Evolutionary conservation across 2,113 vertebrate genomes (phyloP), one percentile per base, ranked within the genome.

Genomic region (Menidia beryllina): DNA sequence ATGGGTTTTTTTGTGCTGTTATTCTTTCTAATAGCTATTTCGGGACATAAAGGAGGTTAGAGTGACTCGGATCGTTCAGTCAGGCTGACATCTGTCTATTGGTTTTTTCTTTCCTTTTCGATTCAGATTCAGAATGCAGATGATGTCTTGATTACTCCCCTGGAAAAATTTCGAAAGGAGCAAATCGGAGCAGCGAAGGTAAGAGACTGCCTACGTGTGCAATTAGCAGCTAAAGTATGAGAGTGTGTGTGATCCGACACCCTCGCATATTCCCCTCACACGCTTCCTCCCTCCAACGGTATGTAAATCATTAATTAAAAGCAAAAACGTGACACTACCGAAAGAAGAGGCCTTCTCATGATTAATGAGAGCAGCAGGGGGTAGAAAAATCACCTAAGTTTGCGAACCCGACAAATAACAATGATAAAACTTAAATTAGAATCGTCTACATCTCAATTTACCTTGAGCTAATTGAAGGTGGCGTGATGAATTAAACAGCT

Each of bases 131-230:
- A 99, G 91, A 98, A 98, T 43, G 97, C 97, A 21, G 96, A 98
- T 61, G 97, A 99, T 78, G 97, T 98, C 70, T 89, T 98, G 91
- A 99, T 99, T 91, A 95, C 96, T 5, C 97, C 97, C 0, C 86
- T 99, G 93, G 97, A 99, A 91, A 98, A 95, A 76, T 99, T 99
- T 82, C 94, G 97, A 9, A 98, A 96, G 89, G 97, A 98, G 71
- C 97, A 99, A 92, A 98, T 98, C 21, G 97, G 96, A 20, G 97
- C 95, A n/a, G 96, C 96, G 19, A 99, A 98, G 94, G 97, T 98
- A 95, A 95, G 96, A 95, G 49, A 71, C 56, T 53, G 38, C 75
- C 67, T 36, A 30, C 77, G 11, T 21, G 34, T 1, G 12, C 70
- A 82, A 86, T 83, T 85, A 83, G 55, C 61, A n/a, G 2, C 17